A percentile compares a stretch with the other conserved stretches of the same genome.
Conservation (phyloP, 1,140 invertebrate genomes). For the Phortica variegata region DNA sequence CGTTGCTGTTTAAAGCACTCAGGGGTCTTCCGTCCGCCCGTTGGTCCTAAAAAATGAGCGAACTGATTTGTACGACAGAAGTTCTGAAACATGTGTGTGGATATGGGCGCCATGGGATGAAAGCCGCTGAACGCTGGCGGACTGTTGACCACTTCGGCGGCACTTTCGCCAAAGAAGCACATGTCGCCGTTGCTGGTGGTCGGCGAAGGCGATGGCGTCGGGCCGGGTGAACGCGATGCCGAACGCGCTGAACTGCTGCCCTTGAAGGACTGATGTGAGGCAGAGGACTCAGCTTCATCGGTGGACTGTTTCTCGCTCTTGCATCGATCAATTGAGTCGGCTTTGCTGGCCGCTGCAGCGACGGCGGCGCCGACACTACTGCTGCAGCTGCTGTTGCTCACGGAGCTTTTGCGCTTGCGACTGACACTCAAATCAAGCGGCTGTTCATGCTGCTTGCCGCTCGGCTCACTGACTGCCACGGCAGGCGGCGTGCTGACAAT, state of each 20-base stretch:
- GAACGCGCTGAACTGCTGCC: conserved; percentile 37
- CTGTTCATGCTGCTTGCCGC: conserved; percentile 59
- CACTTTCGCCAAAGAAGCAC: conserved; percentile 1
- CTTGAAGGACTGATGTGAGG: conserved; percentile 32
- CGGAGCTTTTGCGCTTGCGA: conserved; percentile 37
- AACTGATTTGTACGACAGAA: too few species aligned
- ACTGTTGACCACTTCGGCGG: conserved; percentile 61
- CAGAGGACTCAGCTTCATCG: conserved; percentile 32
- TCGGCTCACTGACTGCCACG: conserved; percentile 10
- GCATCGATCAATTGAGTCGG: neutral
- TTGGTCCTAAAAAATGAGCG: conserved; percentile 66
- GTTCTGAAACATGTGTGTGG: too few species aligned
- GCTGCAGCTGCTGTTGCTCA: conserved; percentile 13
- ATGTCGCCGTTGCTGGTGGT: conserved; percentile 39
- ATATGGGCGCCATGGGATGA: conserved; percentile 56
- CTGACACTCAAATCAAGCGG: conserved; percentile 73
- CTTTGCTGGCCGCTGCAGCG: conserved; percentile 18
- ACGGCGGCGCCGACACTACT: conserved; percentile 3
- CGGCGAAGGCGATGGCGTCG: conserved; percentile 56
- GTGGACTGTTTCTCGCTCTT: conserved; percentile 17
- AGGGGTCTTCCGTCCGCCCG: conserved; percentile 61
- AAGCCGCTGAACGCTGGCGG: conserved; percentile 13
- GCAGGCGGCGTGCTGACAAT: conserved; percentile 45
- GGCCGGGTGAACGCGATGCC: conserved; percentile 39
- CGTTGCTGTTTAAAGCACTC: conserved; percentile 44